phyloP scores from a whole-genome alignment of 2,888 invertebrate species.

The Spodoptera picta region DNA sequence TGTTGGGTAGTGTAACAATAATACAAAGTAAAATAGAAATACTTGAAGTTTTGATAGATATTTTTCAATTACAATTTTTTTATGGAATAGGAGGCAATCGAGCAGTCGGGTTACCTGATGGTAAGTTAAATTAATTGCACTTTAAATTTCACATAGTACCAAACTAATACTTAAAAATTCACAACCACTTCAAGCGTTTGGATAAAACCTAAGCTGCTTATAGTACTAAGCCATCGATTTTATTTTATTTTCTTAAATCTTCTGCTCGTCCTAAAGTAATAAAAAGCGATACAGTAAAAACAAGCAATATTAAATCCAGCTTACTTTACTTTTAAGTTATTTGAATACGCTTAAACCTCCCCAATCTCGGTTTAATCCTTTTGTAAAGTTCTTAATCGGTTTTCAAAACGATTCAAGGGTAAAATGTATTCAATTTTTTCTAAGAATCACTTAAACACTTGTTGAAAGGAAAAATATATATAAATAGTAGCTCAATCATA shows the following conservation, averaged over 20 bases:
- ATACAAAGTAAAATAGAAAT: too few relatives aligned
- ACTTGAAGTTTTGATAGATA: too few relatives aligned
- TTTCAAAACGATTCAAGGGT: conserved; percentile 20
- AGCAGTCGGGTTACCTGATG: too few relatives aligned
- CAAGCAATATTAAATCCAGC: conserved; percentile 19
- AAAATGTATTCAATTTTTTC: conserved; percentile 25
- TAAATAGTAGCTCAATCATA: not conserved
- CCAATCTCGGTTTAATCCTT: conserved; percentile 45
- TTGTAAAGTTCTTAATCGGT: conserved; percentile 51
- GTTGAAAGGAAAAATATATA: not conserved
- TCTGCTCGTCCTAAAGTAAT: conserved; percentile 3
- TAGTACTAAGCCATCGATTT: not conserved
- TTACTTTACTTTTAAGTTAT: conserved; percentile 28
- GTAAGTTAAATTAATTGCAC: too few relatives aligned
- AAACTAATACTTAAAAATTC: too few relatives aligned
- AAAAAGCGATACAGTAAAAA: conserved; percentile 8
- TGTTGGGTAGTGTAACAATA: too few relatives aligned
- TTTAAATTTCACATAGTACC: too few relatives aligned
- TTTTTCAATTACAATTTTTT: too few relatives aligned
- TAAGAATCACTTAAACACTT: conserved; percentile 1
- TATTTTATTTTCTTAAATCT: not conserved
- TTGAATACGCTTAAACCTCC: conserved; percentile 18
- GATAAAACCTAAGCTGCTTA: too few relatives aligned
- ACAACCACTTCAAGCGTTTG: too few relatives aligned
- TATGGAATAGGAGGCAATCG: too few relatives aligned